Base-by-base conservation (phyloP, 2,113 vertebrate genomes). In the Pomatostomus ruficeps region DNA sequence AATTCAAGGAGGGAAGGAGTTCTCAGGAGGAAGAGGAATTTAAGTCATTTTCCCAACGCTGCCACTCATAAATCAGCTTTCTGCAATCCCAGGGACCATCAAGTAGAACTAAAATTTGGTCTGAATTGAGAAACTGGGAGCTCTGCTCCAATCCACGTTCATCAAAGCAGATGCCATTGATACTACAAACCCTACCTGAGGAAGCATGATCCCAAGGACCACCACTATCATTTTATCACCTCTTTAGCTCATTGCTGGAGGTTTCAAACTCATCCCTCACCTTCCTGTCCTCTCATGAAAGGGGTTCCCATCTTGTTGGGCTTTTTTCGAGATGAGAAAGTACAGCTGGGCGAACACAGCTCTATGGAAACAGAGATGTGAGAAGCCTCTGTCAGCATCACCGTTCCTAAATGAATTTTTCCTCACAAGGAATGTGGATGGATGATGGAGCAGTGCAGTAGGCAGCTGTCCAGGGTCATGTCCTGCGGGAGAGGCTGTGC, bases 341-440 rank as follows among this genome's bases (percentile, higher is more conserved):
- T 7, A 24, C 31, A 63, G 18, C 14, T 57, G 57, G 35, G 10
- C 7, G 12, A 81, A 25, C 33, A 22, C 12, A 51, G 7, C 28
- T 46, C 35, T 14, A 28, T 45, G 49, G 57, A 26, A 78, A 71
- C 0, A 43, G 31, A 81, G 40, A 23, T 28, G 26, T 59, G 65
- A 51, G 48, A 75, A 81, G 14, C 31, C 48, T 89, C 51, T 46
- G 26, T 29, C 38, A 76, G 17, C 38, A 15, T 70, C 29, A 16
- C 19, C 31, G 10, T 38, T 61, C 54, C n/a, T 49, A 61, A 40
- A 19, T 10, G 1, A 31, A 7, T 61, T 83, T 83, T 68, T 22
- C 14, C 16, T 29, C 3, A 0, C 22, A 36, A 40, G 24, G 31
- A 21, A 43, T 20, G 18, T 0, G 42, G 76, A 15, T 6, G 11